Base-by-base conservation (phyloP, 2,797 vertebrate species). In the Poeciliopsis presidionis region DNA sequence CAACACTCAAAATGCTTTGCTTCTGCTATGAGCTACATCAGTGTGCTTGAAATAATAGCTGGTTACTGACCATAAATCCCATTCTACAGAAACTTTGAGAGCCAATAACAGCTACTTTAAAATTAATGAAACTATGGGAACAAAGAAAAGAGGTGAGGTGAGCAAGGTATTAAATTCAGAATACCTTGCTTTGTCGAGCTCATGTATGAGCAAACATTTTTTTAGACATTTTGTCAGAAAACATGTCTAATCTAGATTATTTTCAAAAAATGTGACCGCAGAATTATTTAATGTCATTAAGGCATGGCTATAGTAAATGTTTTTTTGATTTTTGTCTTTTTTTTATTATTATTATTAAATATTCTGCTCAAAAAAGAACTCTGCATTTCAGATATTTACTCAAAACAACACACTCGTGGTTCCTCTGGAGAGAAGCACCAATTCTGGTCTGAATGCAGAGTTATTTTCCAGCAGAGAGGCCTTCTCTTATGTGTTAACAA, bases 351-450 rank as follows among this genome's bases (percentile, higher is more conserved):
- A 2, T 36, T 36, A 5, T 65, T 18, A 18, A 1, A 28, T 36
- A 76, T 43, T 25, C 61, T 79, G 73, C 46, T 65, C 4, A 0
- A 67, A 73, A 33, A 71, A 85, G 2, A 79, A 57, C 30, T 30
- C 30, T n/a, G 11, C 79, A 14, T 74, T 78, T 73, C 25, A 67
- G 45, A 75, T 63, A 78, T 85, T 83, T 85, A 86, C 84, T 86
- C 57, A 86, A 75, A 83, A 78, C 74, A 89, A 82, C 53, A 84
- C 51, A 84, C 7, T 78, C 83, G 71, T 57, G 41, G 75, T 53
- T 79, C 57, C 73, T 82, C 47, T 74, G 72, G 72, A 80, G 74
- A 8, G 71, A n/a, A 72, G 36, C 63, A 73, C 83, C 57, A 74
- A 30, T 84, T 80, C 20, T 63, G 83, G 75, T 83, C 77, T 70